Evolutionary conservation across 2,888 invertebrate genomes (phyloP), one percentile per base, ranked within the genome.

Genomic region (Drosophila mercatorum): DNA sequence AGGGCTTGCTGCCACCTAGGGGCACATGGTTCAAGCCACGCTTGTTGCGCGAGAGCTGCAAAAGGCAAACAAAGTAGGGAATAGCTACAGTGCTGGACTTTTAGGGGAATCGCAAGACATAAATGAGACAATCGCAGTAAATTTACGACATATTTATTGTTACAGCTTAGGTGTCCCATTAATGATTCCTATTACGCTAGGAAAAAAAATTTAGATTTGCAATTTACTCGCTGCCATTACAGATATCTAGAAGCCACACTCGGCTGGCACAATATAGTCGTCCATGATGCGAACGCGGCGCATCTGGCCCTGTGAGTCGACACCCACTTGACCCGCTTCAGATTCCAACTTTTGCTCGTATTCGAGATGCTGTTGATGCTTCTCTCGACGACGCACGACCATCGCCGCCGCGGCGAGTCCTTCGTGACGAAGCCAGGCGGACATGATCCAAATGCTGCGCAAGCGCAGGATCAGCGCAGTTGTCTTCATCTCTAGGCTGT

Each of bases 261-360:
- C 83, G n/a, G 66, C 56, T 6, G 83, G 83, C 49, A 84, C 66
- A 14, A 86, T 58, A 46, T 90, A 88, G 44, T 88, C 88, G 57
- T 90, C 80, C 52, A 87, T 28, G 4, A 89, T 41, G 17, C 87
- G 88, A 17, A 90, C 63, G 10, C 68, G 31, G 6, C 75, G 72
- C 17, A 76, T 26, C 12, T 62, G 82, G 14, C 75, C 88, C n/a
- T 62, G 40, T 0, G 74, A 56, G 56, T 80, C 76, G 17, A 72
- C 56, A 3, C 73, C 71, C 47, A 75, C 56, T 66, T 70, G 76
- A 3, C 65, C 72, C 28, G 53, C 51, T 31, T 74, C 61, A 1
- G 40, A 28, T 5, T 56, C 61, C 28, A 55, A 17, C 26, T 68
- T 55, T 12, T 69, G 64, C 34, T 69, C 75, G 3, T 57, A 34